A percentile compares a stretch with the other conserved stretches of the same genome.
Evolutionary conservation across 2,797 vertebrate species (phyloP).

Genomic region (Lithobates sylvaticus): DNA sequence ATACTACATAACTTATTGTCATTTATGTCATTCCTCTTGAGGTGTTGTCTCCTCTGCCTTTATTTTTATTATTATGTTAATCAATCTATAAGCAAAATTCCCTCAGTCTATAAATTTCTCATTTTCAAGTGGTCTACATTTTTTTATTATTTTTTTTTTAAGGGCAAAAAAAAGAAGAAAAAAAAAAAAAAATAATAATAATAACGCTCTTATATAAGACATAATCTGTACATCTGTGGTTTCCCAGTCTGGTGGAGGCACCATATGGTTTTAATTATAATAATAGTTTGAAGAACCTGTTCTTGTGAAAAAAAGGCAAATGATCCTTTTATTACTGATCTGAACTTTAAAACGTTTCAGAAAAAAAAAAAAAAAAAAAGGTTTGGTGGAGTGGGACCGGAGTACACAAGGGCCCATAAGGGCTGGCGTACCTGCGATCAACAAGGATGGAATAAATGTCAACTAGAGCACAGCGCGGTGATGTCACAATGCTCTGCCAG

Average conservation of each 20-base stretch:
- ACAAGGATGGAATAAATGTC: neutral
- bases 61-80: slow-evolving; percentile 67
- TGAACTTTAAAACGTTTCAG: slow-evolving; percentile 80
- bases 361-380: slow-evolving; percentile 75
- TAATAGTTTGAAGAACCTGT: slow-evolving; percentile 91
- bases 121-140: slow-evolving; percentile 66
- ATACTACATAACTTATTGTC: slow-evolving; percentile 65
- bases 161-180: slow-evolving; percentile 70
- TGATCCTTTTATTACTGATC: slow-evolving; percentile 82
- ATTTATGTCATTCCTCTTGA: slow-evolving; percentile 29
- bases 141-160: slow-evolving; percentile 74
- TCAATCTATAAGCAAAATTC: slow-evolving; percentile 69
- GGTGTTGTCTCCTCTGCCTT: slow-evolving; percentile 64
- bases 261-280: slow-evolving; percentile 96
- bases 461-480: neutral
- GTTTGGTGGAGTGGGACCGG: slow-evolving; percentile 73
- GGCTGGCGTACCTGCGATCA: neutral
- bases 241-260: slow-evolving; percentile 80
- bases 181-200: slow-evolving; percentile 45
- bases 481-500: neutral
- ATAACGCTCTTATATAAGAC: slow-evolving; percentile 81
- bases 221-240: slow-evolving; percentile 89
- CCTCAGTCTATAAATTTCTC: slow-evolving; percentile 63
- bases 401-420: slow-evolving; percentile 68
- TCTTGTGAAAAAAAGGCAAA: slow-evolving; percentile 79